Base-by-base conservation (phyloP, 2,797 vertebrate species). In the Erpetoichthys calabaricus region DNA sequence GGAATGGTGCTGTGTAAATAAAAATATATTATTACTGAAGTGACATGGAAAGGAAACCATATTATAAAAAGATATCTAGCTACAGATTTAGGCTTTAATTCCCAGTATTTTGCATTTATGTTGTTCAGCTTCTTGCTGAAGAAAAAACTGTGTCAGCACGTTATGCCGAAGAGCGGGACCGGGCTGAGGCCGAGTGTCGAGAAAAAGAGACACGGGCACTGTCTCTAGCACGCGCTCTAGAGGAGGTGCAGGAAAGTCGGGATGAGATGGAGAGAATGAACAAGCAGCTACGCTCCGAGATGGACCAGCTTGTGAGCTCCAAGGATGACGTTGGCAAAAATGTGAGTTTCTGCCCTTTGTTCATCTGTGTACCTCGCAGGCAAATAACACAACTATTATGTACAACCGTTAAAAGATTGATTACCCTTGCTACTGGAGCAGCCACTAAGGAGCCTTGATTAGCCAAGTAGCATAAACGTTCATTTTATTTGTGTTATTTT, bases 301-400 rank as follows among this genome's bases (percentile, higher is more conserved):
- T 95, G 89, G 91, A 95, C 49, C 87, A 91, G 7, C 81, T 95
- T 3, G 86, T 95, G 45, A 93, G 91, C 68, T 90, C 89, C 68
- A 89, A 95, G 73, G 92, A 94, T 0, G 91, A 94, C 1, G 90
- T 93, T 1, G 91, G 92, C 73, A 93, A 94, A 74, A 95, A 82
- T 0, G 91, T 94, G 78, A 70, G 84, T 45, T 7, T 50, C 25
- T 53, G n/a, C 41, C 45, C 5, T 49, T 3, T 3, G 4, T 44
- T 42, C 3, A 56, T 56, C 43, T 56, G 8, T 42, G 6, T 41
- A 25, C 25, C 25, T 25, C 25, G 25, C 25, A 25, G 25, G 25
- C 25, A 25, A 25, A 25, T 25, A 25, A 25, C 25, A 2, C 25
- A 25, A 25, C 25, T 25, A 25, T 25, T 25, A 25, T 25, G 25